Percentiles rank a stretch among this genome's conserved stretches.
Conservation (phyloP, 2,888 invertebrate species). For the Polymixis lichenea region DNA sequence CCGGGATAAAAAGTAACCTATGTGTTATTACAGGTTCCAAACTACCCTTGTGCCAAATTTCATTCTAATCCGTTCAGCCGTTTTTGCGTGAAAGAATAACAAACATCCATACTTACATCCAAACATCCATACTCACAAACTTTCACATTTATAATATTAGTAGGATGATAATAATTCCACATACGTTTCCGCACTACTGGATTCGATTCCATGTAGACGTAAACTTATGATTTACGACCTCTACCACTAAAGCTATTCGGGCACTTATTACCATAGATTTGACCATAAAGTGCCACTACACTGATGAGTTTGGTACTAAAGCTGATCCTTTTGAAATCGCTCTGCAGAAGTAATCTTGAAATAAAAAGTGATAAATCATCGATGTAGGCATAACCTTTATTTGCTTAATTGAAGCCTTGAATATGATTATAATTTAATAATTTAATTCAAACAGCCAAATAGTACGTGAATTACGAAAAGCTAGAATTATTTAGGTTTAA, state of each 20-base stretch:
- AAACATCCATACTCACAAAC: too few relatives aligned
- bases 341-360: neutral
- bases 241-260: constrained; percentile 27
- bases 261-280: constrained; percentile 34
- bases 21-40: too few relatives aligned
- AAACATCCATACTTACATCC: too few relatives aligned
- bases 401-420: neutral
- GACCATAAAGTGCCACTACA: constrained; percentile 15
- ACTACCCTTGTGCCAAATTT: too few relatives aligned
- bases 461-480: neutral
- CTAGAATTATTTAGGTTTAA: neutral
- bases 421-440: neutral
- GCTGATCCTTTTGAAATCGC: neutral
- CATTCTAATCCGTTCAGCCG: too few relatives aligned
- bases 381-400: neutral
- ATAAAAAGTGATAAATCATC: constrained; percentile 16
- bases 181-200: constrained; percentile 28
- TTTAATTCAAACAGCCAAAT: neutral
- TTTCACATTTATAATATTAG: too few relatives aligned
- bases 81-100: too few relatives aligned
- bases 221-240: constrained; percentile 55
- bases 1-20: too few relatives aligned
- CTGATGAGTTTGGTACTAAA: constrained; percentile 33
- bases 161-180: too few relatives aligned
- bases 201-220: constrained; percentile 42